These are phyloP conservation scores for Ectobius pallidus DNA, from an alignment of 2,888 invertebrate species.

Conservation along the genomic window DNA sequence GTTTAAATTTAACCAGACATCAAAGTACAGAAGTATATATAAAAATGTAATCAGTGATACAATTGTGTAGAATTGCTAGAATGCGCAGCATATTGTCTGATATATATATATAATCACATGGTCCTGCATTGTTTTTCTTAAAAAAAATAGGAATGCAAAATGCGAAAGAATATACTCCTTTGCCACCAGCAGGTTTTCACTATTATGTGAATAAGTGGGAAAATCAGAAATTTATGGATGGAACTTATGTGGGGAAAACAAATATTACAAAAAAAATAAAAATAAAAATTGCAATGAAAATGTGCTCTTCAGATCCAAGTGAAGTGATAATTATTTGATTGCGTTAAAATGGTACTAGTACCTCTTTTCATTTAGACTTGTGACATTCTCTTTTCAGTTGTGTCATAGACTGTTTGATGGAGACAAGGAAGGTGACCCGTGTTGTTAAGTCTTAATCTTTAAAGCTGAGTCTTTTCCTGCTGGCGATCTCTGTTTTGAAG, in stretches of 20 bases:
- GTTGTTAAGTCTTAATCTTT: slow-evolving; percentile 11
- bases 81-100: slow-evolving; percentile 20
- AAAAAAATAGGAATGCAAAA: slow-evolving; percentile 1
- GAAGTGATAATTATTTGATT: slow-evolving; percentile 15
- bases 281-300: not conserved
- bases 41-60: slow-evolving; percentile 31
- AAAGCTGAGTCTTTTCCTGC: slow-evolving; percentile 23
- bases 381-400: not conserved
- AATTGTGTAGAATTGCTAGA: slow-evolving; percentile 34
- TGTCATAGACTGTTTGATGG: not conserved
- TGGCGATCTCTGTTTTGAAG: slow-evolving; percentile 25
- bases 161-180: not conserved
- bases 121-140: slow-evolving; percentile 20
- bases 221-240: too few relatives aligned
- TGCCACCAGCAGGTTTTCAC: slow-evolving; percentile 22
- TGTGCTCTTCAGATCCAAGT: not conserved
- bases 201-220: too few relatives aligned
- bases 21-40: slow-evolving; percentile 28
- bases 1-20: slow-evolving; percentile 22
- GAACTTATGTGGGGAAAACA: too few relatives aligned
- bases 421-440: slow-evolving; percentile 2
- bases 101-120: slow-evolving; percentile 13
- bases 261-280: not conserved
- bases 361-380: slow-evolving; percentile 7
- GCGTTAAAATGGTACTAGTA: too few relatives aligned